Evolutionary conservation across 37 sponge, comb jelly and placozoan species (phyloP).

Genomic region (Amphimedon queenslandica): DNA sequence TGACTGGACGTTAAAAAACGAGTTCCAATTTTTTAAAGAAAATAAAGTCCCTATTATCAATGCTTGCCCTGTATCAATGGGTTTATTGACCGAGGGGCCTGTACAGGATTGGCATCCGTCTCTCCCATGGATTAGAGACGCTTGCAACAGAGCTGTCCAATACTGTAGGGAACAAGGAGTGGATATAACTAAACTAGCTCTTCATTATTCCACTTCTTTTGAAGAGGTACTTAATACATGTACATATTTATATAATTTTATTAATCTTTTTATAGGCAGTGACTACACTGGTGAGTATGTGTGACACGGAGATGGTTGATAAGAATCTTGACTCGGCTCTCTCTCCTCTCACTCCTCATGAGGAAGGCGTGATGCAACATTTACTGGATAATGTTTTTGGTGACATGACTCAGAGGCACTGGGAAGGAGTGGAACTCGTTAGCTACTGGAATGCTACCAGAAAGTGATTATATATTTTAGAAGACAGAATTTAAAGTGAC

Average conservation of each 20-base stretch:
- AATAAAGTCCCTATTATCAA: conserved; percentile 80
- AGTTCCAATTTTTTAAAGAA: conserved; percentile 62
- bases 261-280: conserved; percentile 23
- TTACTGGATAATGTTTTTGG: conserved; percentile 37
- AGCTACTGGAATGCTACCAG: conserved; percentile 23
- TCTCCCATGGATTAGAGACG: conserved; percentile 50
- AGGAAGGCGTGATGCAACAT: conserved; percentile 39
- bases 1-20: conserved; percentile 62
- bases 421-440: conserved; percentile 63
- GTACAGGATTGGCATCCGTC: conserved; percentile 83
- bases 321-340: conserved; percentile 40
- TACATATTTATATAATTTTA: neutral
- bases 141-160: conserved; percentile 59
- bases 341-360: conserved; percentile 32
- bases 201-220: conserved; percentile 43
- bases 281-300: conserved; percentile 74
- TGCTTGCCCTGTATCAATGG: conserved; percentile 90
- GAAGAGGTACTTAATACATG: conserved; percentile 32
- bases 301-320: conserved; percentile 22
- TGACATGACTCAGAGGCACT: conserved; percentile 28
- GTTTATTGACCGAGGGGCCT: conserved; percentile 59
- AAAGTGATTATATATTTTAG: too few relatives aligned
- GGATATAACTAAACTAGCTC: conserved; percentile 68
- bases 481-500: too few relatives aligned
- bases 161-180: conserved; percentile 63